Evolutionary conservation across 2,113 vertebrate genomes (phyloP).

Genomic region (Loxodonta africana): DNA sequence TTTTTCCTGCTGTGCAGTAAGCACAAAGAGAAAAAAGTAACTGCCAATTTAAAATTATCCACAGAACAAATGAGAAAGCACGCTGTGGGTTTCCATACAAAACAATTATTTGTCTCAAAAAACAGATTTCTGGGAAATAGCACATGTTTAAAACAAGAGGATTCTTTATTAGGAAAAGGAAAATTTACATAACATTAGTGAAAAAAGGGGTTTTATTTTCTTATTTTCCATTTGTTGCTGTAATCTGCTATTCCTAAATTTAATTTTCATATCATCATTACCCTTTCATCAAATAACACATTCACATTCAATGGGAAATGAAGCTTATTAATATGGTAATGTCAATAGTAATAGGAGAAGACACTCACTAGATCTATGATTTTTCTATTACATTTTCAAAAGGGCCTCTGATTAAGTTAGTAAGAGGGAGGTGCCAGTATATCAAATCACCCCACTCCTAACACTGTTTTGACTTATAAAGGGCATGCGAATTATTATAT

Average conservation of each 20-base stretch:
- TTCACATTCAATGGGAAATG: slow-evolving; percentile 7
- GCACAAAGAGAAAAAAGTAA: background rate
- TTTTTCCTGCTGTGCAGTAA: background rate
- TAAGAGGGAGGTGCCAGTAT: background rate
- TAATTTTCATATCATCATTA: slow-evolving; percentile 38
- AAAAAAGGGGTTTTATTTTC: slow-evolving; percentile 13
- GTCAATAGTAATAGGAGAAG: background rate
- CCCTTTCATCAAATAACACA: background rate
- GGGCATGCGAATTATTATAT: background rate
- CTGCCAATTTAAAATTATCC: slow-evolving; percentile 37
- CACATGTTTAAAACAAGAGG: background rate
- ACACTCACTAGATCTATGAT: background rate
- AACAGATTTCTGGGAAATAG: slow-evolving; percentile 57
- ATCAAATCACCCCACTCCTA: background rate
- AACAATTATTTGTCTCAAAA: slow-evolving; percentile 25
- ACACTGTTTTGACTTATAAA: background rate
- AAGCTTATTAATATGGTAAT: background rate
- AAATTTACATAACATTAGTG: slow-evolving; percentile 50
- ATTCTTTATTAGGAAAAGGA: background rate
- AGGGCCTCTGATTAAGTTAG: background rate
- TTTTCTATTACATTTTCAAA: slow-evolving; percentile 46
- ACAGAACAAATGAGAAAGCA: background rate
- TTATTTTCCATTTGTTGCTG: slow-evolving; percentile 26
- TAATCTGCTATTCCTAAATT: background rate
- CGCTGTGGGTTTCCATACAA: slow-evolving; percentile 32